phyloP scores from a whole-genome alignment of 2,113 vertebrate species.

The Chlorodrepanis virens region DNA sequence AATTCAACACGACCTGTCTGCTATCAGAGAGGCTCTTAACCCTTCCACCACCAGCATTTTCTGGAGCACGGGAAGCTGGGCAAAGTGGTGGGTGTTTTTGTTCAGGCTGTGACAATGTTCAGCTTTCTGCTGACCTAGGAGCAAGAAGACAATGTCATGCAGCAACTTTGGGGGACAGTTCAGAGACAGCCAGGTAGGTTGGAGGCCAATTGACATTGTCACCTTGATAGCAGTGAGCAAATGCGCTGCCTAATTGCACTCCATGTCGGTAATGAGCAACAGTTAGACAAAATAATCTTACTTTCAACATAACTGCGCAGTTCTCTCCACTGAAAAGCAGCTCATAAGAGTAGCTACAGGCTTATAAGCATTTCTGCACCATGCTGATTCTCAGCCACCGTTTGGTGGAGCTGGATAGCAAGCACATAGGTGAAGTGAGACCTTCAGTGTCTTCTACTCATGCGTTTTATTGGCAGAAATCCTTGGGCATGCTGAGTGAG shows the following conservation, averaged over 20 bases:
- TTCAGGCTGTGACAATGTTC: neutral
- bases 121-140: neutral
- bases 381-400: neutral
- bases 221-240: neutral
- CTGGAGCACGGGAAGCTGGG: neutral
- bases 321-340: neutral
- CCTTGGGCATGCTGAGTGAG: neutral
- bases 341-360: neutral
- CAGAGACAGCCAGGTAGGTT: neutral
- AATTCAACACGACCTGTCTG: neutral
- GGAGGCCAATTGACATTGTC: neutral
- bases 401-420: neutral
- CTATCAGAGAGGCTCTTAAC: conserved; percentile 20
- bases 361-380: neutral
- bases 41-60: neutral
- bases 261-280: neutral
- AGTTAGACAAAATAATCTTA: neutral
- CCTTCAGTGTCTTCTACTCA: neutral
- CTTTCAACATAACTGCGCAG: neutral
- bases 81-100: neutral
- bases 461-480: neutral
- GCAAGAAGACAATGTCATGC: neutral
- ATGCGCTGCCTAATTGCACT: neutral
- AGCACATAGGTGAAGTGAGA: neutral
- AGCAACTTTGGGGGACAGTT: neutral